phyloP scores from a whole-genome alignment of 2,113 vertebrate species.

The Thunnus thynnus region DNA sequence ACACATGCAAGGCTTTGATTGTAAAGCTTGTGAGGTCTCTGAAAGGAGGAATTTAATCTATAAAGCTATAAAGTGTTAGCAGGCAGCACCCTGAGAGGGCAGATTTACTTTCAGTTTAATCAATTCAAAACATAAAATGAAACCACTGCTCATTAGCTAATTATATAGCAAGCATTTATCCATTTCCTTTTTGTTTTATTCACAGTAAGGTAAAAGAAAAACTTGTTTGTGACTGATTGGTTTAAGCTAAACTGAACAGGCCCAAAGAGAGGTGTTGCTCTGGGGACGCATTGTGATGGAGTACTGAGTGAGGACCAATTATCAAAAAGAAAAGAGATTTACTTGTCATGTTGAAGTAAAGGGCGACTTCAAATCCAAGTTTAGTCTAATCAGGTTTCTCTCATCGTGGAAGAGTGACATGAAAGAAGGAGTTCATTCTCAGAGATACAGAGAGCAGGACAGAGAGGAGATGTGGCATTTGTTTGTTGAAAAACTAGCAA shows the following conservation, averaged over 20 bases:
- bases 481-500: constrained; percentile 37
- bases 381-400: constrained; percentile 41
- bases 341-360: constrained; percentile 34
- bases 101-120: constrained; percentile 54
- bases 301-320: constrained; percentile 41
- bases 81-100: not conserved
- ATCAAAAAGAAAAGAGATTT: constrained; percentile 31
- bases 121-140: constrained; percentile 66
- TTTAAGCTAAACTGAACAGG: constrained; percentile 13
- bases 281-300: constrained; percentile 1
- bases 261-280: constrained; percentile 1
- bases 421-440: constrained; percentile 28
- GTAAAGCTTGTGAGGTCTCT: constrained; percentile 37
- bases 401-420: not conserved
- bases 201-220: constrained; percentile 15
- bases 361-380: constrained; percentile 27
- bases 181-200: constrained; percentile 19
- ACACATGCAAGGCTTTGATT: constrained; percentile 41
- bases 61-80: constrained; percentile 55
- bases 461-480: constrained; percentile 16
- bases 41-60: constrained; percentile 38
- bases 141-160: constrained; percentile 55
- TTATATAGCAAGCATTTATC: constrained; percentile 40
- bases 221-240: constrained; percentile 11
- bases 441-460: constrained; percentile 14